Percentiles rank a stretch among this genome's conserved stretches.
Conservation (phyloP, 2,113 vertebrate species). For the Gadus macrocephalus region DNA sequence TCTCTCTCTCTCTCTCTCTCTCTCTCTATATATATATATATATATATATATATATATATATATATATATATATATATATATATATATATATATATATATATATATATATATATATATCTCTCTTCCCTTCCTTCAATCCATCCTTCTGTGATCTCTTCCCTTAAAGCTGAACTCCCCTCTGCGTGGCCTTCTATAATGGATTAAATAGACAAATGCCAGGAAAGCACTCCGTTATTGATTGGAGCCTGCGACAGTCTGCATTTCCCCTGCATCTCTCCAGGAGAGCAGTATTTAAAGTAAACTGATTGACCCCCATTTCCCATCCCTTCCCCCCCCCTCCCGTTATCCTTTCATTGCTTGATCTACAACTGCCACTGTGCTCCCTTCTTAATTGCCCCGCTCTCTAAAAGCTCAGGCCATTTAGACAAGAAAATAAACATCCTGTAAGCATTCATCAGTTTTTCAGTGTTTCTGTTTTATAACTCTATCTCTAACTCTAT, state of each 20-base stretch:
- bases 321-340: slow-evolving; percentile 2
- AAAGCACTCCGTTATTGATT: slow-evolving; percentile 76
- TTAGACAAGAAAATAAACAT: slow-evolving; percentile 34
- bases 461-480: slow-evolving; percentile 30
- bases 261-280: slow-evolving; percentile 47
- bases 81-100: too few species aligned
- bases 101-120: too few species aligned
- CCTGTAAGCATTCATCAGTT: slow-evolving; percentile 37
- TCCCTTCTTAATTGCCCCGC: slow-evolving; percentile 3
- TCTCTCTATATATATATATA: too few species aligned
- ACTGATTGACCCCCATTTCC: slow-evolving; percentile 48
- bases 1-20: too few species aligned
- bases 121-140: slow-evolving; percentile 16
- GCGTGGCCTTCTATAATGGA: slow-evolving; percentile 65
- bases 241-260: slow-evolving; percentile 29
- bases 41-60: too few species aligned
- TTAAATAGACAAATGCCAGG: slow-evolving; percentile 74
- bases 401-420: slow-evolving; percentile 8
- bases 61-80: too few species aligned
- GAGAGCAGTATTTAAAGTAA: slow-evolving; percentile 61
- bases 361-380: neutral
- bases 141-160: slow-evolving; percentile 30
- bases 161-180: slow-evolving; percentile 25
- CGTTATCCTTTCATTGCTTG: neutral
- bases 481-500: too few species aligned